Evolutionary conservation across 2,888 invertebrate species (phyloP).

Genomic region (Stratiomys singularior): DNA sequence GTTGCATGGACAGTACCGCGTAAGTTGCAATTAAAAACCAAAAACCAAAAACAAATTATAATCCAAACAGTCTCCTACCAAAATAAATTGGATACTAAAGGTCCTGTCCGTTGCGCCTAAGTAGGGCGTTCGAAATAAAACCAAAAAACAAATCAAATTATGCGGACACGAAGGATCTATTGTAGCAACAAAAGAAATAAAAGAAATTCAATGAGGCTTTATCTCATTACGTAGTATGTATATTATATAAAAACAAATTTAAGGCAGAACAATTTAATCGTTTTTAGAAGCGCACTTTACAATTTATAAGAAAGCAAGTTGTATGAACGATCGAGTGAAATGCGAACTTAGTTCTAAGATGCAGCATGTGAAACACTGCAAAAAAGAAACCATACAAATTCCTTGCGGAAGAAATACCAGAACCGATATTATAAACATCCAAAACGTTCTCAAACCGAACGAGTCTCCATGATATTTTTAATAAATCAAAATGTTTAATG

Average conservation of each 20-base stretch:
- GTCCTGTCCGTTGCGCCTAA: neutral
- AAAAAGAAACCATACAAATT: neutral
- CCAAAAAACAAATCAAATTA: neutral
- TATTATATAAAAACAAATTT: conserved; percentile 35
- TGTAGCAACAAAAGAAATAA: conserved; percentile 2
- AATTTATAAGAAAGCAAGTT: conserved; percentile 44
- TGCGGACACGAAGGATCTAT: neutral
- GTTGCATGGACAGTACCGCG: neutral
- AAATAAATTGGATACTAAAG: conserved; percentile 3
- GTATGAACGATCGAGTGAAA: neutral
- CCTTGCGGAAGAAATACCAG: too few relatives aligned
- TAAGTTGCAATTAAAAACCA: conserved; percentile 3
- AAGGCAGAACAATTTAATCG: conserved; percentile 46
- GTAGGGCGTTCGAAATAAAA: conserved; percentile 43
- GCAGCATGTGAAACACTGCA: neutral
- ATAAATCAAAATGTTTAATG: too few relatives aligned
- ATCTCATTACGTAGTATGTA: conserved; percentile 26
- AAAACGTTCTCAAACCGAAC: too few relatives aligned
- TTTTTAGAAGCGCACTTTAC: conserved; percentile 51
- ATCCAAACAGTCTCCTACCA: conserved; percentile 23
- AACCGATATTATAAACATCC: too few relatives aligned
- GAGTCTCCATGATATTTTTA: too few relatives aligned
- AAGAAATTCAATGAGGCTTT: conserved; percentile 20
- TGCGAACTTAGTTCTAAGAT: neutral
- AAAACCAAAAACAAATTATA: conserved; percentile 42